Percentiles rank a stretch among this genome's conserved stretches.
Conservation (phyloP, 1,140 invertebrate genomes). For the Drosophila kanapiae region DNA sequence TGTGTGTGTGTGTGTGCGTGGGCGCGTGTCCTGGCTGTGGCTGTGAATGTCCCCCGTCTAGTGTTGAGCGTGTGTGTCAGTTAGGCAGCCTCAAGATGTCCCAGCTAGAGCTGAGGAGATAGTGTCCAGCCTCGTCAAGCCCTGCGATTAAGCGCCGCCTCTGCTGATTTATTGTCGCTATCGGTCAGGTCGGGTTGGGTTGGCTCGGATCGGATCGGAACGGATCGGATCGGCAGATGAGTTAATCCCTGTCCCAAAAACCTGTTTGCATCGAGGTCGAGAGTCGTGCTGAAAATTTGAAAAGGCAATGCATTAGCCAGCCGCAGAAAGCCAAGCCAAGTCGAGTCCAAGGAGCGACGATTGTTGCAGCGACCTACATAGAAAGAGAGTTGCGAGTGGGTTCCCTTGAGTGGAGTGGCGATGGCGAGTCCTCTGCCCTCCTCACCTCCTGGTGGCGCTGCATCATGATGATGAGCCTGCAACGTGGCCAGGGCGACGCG, state of each 20-base stretch:
- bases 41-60: slow-evolving; percentile 5
- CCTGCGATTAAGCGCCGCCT: slow-evolving; percentile 16
- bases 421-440: slow-evolving; percentile 4
- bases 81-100: slow-evolving; percentile 14
- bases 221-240: slow-evolving; percentile 15
- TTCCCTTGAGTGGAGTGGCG: slow-evolving; percentile 1
- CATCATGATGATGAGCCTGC: neutral
- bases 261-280: slow-evolving; percentile 15
- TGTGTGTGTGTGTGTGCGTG: slow-evolving; percentile 14
- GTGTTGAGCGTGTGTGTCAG: slow-evolving; percentile 14
- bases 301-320: slow-evolving; percentile 56
- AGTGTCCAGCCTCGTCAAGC: slow-evolving; percentile 19
- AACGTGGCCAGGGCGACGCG: slow-evolving; percentile 55
- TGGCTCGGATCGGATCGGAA: neutral
- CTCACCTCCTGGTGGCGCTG: too few relatives aligned
- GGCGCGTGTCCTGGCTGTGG: slow-evolving; percentile 19
- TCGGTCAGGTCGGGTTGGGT: slow-evolving; percentile 11
- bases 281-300: slow-evolving; percentile 61
- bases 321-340: slow-evolving; percentile 45
- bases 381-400: slow-evolving; percentile 32
- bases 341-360: slow-evolving; percentile 18
- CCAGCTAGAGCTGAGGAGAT: neutral
- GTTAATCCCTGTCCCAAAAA: slow-evolving; percentile 25
- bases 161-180: slow-evolving; percentile 37
- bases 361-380: slow-evolving; percentile 84